phyloP scores from a whole-genome alignment of 2,113 vertebrate genomes.

The Oceanodroma tethys region DNA sequence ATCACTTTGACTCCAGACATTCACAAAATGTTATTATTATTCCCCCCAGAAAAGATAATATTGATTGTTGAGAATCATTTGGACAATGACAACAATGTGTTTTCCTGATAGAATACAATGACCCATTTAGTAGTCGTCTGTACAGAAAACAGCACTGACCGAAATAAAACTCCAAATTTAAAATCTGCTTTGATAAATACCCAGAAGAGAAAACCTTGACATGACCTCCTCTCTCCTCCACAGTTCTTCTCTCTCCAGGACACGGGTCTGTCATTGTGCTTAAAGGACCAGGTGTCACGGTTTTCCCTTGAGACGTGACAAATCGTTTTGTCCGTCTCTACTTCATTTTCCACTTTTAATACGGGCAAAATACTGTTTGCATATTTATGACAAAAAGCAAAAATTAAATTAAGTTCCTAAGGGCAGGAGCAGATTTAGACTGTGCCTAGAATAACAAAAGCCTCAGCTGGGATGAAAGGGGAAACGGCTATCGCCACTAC shows the following conservation, averaged over 20 bases:
- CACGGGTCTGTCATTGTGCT: neutral
- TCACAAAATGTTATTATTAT: neutral
- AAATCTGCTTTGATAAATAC: neutral
- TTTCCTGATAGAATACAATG: neutral
- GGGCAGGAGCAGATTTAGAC: conserved; percentile 2
- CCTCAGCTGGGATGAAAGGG: neutral
- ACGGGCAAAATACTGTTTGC: neutral
- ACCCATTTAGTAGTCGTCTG: neutral
- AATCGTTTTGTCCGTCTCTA: neutral
- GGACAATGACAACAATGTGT: neutral
- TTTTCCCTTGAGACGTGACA: neutral
- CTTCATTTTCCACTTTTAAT: neutral
- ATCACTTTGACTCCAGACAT: neutral
- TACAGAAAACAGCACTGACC: neutral
- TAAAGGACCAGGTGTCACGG: neutral
- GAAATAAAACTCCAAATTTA: neutral
- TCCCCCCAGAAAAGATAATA: neutral
- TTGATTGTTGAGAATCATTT: conserved; percentile 14
- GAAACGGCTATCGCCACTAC: neutral
- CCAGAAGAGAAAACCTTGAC: neutral
- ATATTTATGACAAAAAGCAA: neutral
- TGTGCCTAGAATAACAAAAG: conserved; percentile 12
- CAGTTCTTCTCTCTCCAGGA: neutral
- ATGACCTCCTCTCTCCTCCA: neutral
- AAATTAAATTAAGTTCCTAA: neutral